Base-by-base conservation (phyloP, 1,140 invertebrate species). In the Aphis gossypii region DNA sequence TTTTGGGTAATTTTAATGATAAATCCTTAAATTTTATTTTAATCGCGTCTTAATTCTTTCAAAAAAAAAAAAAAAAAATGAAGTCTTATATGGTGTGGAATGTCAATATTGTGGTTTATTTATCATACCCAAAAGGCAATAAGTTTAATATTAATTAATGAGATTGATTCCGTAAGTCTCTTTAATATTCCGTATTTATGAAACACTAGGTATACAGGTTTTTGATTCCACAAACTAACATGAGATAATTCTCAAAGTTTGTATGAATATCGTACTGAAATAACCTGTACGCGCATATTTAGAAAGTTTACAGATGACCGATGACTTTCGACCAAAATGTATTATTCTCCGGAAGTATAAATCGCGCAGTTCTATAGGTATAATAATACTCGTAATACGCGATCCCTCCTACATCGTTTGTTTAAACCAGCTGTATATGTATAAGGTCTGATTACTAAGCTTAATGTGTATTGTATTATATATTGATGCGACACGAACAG, bases 401-500 rank as follows among this genome's bases (percentile, higher is more conserved):
- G 1, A 35, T n/a, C n/a, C 14, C 60, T 76, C 60, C 60, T 76
- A 76, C 60, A n/a, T 76, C 60, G 18, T 76, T 76, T 76, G n/a
- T 76, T 76, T n/a, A n/a, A 14, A 76, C 60, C 4, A n/a, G 48
- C 18, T 48, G 48, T n/a, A 60, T 60, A 11, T 60, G 11, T 60
- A 30, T n/a, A 76, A 14, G n/a, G n/a, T 76, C 14, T 6, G 60
- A 35, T n/a, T 76, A 76, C n/a, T 9, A 9, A 38, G 21, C 82
- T 20, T 83, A 83, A 76, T 41, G 38, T 41, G 82, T 23, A 41
- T 83, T 35, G 82, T 38, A 41, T 83, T 41, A 23, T 83, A 41
- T 83, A 83, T 76, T 41, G 82, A 83, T 41, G 82, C 82, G 82
- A 83, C 82, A 83, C 35, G 82, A 35, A 41, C 83, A 44, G 83